Conservation (phyloP, 64 coral and sea anemone species). For the Pachyseris speciosa region DNA sequence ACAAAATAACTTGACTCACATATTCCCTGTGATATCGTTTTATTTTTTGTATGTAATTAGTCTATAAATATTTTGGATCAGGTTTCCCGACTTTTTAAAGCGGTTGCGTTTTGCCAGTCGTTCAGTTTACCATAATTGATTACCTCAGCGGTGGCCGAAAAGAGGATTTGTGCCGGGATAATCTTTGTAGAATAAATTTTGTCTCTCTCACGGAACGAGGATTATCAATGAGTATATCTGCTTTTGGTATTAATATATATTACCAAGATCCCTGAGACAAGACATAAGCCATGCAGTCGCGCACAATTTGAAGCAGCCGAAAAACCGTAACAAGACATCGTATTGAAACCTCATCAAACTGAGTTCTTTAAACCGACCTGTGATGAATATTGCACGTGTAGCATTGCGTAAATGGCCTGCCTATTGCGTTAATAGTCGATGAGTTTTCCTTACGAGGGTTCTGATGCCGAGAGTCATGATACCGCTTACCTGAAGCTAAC, state of each 20-base stretch:
- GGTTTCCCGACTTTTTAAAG: not conserved
- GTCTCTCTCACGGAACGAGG: not conserved
- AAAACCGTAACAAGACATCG: too few species aligned
- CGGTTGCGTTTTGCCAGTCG: not conserved
- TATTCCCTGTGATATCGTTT: too few species aligned
- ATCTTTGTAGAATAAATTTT: not conserved
- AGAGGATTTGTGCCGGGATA: constrained; percentile 9
- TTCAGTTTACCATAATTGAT: not conserved
- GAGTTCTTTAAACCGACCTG: too few species aligned
- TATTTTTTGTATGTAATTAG: not conserved
- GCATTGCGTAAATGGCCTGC: too few species aligned
- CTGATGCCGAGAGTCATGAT: too few species aligned
- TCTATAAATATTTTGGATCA: constrained; percentile 2
- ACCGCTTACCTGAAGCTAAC: too few species aligned
- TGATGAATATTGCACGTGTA: too few species aligned
- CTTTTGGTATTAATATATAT: not conserved
- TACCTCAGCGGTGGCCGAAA: not conserved
- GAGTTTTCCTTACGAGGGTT: too few species aligned
- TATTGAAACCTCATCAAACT: not conserved
- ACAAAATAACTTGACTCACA: not conserved
- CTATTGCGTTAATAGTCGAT: too few species aligned
- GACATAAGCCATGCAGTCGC: not conserved
- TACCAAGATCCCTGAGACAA: not conserved
- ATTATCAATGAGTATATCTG: not conserved
- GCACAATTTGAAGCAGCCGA: too few species aligned